Evolutionary conservation across 2,113 vertebrate species (phyloP), one percentile per base, ranked within the genome.

Genomic region (Cichladusa arquata): DNA sequence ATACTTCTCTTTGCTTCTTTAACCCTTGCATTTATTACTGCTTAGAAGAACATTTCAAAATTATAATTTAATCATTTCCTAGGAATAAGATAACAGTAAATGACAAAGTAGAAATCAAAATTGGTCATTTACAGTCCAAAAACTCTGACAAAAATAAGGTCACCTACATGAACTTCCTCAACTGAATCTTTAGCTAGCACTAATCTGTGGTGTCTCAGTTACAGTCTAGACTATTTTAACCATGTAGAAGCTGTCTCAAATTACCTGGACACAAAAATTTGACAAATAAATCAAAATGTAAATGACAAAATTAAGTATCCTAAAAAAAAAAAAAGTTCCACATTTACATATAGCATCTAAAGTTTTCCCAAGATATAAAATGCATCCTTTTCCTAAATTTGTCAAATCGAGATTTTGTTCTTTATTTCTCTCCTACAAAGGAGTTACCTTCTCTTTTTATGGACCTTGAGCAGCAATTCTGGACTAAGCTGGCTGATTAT

Each of bases 41-140:
- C 31, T 87, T 50, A 72, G 60, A 81, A 88, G 34, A 87, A 48
- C 0, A 1, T 20, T 88, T 44, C 28, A 77, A 70, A 86, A 67
- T 5, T 0, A 56, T 20, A 60, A 58, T 47, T 74, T 81, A 15
- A 8, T 42, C 1, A 64, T 64, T 90, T 64, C 45, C 73, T 74
- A 62, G 22, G 24, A 70, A 73, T 34, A 91, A 76, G 14, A 5
- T 64, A 83, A 74, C 19, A 60, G 58, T 18, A 73, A 86, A 81
- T 48, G 10, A 25, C n/a, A 51, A 34, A 33, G 16, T 6, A 34
- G 47, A 83, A 85, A 1, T 17, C 6, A 81, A 53, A 91, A 81
- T 72, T 62, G 88, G 87, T n/a, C 69, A 86, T 36, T 86, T 93
- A 45, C 64, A 88, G 53, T 45, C 33, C n/a, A 92, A 92, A 93